Percentiles rank a stretch among this genome's conserved stretches.
Conservation (phyloP, 2,888 invertebrate genomes). For the Cetonia aurata region DNA sequence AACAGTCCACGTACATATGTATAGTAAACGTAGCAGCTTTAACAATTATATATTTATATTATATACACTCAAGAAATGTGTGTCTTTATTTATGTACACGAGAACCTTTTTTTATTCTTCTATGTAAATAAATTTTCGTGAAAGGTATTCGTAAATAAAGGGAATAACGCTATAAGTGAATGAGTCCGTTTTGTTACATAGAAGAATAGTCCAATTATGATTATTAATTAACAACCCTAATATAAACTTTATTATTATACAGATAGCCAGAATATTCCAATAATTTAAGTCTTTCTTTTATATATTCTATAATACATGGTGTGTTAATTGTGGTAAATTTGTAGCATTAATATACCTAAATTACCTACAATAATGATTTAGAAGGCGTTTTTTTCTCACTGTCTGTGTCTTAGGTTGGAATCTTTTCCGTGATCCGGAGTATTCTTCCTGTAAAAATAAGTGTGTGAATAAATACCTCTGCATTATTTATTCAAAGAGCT, state of each 20-base stretch:
- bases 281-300: conserved; percentile 52
- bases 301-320: conserved; percentile 37
- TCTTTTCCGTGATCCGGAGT: conserved; percentile 68
- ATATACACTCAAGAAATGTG: conserved; percentile 59
- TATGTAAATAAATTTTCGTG: conserved; percentile 31
- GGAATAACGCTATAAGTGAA: not conserved
- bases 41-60: conserved; percentile 58
- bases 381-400: conserved; percentile 55
- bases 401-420: conserved; percentile 67
- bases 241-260: conserved; percentile 49
- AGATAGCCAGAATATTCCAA: conserved; percentile 50
- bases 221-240: conserved; percentile 49
- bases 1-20: conserved; percentile 61
- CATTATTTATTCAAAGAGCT: conserved; percentile 9
- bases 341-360: conserved; percentile 48
- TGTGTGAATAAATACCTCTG: no score
- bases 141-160: conserved; percentile 11
- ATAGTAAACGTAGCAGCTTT: conserved; percentile 59
- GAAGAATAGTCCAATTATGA: conserved; percentile 32
- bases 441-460: conserved; percentile 64
- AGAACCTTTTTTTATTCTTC: conserved; percentile 41
- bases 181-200: conserved; percentile 18
- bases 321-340: conserved; percentile 48
- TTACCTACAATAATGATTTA: conserved; percentile 38
- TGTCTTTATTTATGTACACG: conserved; percentile 59